Conservation (phyloP, 2,888 invertebrate species). For the Atrina japonica region DNA sequence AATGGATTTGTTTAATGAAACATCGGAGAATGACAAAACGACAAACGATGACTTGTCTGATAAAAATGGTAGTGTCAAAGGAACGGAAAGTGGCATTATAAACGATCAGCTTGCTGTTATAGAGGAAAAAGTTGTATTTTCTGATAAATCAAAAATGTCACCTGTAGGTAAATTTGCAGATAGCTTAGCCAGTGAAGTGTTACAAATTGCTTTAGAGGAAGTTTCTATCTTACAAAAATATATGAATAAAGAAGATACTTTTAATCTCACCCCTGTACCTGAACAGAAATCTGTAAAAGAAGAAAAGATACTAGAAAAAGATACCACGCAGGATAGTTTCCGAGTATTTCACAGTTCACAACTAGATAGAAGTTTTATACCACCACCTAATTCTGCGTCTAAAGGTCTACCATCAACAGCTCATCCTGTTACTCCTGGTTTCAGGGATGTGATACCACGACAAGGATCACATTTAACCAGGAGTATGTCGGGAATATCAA, state of each 20-base stretch:
- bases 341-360: background rate
- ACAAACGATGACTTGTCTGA: slow-evolving; percentile 1
- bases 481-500: slow-evolving; percentile 51
- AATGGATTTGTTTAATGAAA: background rate
- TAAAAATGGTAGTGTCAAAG: background rate
- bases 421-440: slow-evolving; percentile 1
- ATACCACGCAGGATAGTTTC: background rate
- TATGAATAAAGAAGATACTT: slow-evolving; percentile 9
- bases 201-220: slow-evolving; percentile 26
- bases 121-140: slow-evolving; percentile 15
- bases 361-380: slow-evolving; percentile 14
- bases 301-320: background rate
- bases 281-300: background rate
- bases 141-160: slow-evolving; percentile 10
- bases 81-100: background rate
- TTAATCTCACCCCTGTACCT: background rate
- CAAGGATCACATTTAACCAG: slow-evolving; percentile 42
- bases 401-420: background rate
- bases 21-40: background rate
- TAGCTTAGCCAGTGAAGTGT: slow-evolving; percentile 26
- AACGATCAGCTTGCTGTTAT: slow-evolving; percentile 20
- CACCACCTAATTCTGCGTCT: slow-evolving; percentile 8
- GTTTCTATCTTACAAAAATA: slow-evolving; percentile 25
- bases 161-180: slow-evolving; percentile 29
- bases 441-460: slow-evolving; percentile 1